A percentile compares a stretch with the other conserved stretches of the same genome.
Conservation (phyloP, 2,797 vertebrate genomes). For the Choloepus didactylus region DNA sequence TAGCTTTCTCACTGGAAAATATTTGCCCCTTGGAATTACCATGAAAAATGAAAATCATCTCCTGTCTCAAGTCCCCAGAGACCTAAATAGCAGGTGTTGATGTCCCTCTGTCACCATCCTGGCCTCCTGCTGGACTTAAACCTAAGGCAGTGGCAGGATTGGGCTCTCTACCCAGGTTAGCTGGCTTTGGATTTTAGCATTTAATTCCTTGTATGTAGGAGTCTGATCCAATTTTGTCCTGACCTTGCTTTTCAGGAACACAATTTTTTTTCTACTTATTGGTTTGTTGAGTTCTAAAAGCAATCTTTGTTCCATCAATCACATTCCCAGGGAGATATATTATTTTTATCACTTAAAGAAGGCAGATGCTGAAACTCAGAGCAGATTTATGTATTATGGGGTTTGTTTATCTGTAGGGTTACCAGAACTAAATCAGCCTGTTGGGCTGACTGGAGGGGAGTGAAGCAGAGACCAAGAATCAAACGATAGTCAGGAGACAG, state of each 20-base stretch:
- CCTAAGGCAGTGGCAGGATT: not conserved
- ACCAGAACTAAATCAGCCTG: constrained; percentile 46
- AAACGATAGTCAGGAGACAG: not conserved
- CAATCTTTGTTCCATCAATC: constrained; percentile 72
- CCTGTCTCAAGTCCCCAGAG: not conserved
- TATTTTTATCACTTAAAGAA: constrained; percentile 78
- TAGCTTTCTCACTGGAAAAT: not conserved
- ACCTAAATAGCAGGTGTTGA: not conserved
- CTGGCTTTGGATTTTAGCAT: not conserved
- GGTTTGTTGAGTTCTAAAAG: constrained; percentile 75
- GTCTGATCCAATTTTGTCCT: not conserved
- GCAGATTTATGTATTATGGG: constrained; percentile 68
- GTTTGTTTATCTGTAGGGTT: constrained; percentile 67
- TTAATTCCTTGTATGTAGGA: not conserved
- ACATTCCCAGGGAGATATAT: constrained; percentile 59
- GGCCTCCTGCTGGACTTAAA: not conserved
- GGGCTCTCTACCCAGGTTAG: not conserved
- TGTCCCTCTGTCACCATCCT: not conserved
- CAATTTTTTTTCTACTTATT: not conserved
- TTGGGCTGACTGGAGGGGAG: constrained; percentile 36
- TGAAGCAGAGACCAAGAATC: constrained; percentile 17
- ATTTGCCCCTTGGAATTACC: constrained; percentile 15
- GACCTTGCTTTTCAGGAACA: constrained; percentile 49
- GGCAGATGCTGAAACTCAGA: constrained; percentile 45
- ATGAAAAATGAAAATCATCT: constrained; percentile 13